These are phyloP conservation scores for Chlorodrepanis virens DNA, from an alignment of 2,113 vertebrate genomes.

Conservation along the genomic window DNA sequence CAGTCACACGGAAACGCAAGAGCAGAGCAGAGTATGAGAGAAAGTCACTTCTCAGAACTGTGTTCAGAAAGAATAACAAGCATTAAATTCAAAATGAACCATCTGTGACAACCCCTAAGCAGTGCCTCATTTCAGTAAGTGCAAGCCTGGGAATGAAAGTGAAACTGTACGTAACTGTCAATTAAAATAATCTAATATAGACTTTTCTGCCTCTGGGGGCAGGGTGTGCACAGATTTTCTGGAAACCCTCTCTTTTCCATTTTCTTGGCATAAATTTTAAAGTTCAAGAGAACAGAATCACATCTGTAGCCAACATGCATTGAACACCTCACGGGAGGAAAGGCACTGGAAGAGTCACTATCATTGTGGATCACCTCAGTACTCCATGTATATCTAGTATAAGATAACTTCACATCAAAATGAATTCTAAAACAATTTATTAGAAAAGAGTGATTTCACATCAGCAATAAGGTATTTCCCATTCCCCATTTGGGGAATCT, in stretches of 20 bases:
- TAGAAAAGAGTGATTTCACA: not conserved
- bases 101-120: conserved; percentile 5
- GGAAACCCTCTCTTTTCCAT: not conserved
- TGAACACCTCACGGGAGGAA: not conserved
- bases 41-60: not conserved
- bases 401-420: not conserved
- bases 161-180: not conserved
- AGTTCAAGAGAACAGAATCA: not conserved
- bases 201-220: not conserved
- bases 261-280: not conserved
- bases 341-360: not conserved
- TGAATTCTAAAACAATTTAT: not conserved
- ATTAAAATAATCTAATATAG: conserved; percentile 32
- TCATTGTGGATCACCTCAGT: not conserved
- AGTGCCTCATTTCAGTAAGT: not conserved
- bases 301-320: not conserved
- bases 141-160: not conserved
- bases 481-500: not conserved
- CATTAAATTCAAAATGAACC: not conserved
- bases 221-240: not conserved
- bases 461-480: not conserved
- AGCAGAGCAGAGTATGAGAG: not conserved
- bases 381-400: not conserved
- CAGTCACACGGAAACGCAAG: not conserved
- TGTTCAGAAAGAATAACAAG: not conserved